phyloP scores from a whole-genome alignment of 2,113 vertebrate genomes.

The Caranx melampygus region DNA sequence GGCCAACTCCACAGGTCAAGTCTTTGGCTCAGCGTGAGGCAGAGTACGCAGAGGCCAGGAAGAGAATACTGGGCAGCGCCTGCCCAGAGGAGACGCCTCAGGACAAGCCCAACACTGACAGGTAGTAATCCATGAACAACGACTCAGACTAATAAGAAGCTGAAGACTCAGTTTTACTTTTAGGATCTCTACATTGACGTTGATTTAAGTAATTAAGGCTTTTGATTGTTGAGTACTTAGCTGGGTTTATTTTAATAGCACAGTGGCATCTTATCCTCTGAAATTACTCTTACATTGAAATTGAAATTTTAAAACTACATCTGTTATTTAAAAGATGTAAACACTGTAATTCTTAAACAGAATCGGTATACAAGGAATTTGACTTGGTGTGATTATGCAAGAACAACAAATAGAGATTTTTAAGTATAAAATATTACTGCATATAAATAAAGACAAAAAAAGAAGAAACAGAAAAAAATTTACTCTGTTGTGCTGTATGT shows the following conservation, averaged over 20 bases:
- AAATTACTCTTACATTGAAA: no score
- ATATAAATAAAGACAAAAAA: no score
- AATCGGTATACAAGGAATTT: no score
- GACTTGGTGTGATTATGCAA: no score
- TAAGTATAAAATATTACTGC: no score
- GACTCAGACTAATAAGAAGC: background rate
- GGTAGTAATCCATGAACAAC: conserved; percentile 78
- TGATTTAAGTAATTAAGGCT: background rate
- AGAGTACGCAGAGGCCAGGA: conserved; percentile 95
- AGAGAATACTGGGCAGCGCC: conserved; percentile 95
- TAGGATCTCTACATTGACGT: background rate
- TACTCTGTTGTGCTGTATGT: no score
- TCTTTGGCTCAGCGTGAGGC: conserved; percentile 96
- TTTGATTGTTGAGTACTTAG: background rate
- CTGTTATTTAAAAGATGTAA: no score
- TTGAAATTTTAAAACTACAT: no score
- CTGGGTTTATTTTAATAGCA: background rate
- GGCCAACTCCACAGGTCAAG: conserved; percentile 91
- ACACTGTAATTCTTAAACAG: no score
- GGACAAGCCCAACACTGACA: conserved; percentile 89
- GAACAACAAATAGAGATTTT: no score
- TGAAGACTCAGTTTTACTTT: background rate
- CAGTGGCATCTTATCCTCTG: no score
- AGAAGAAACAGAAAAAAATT: no score
- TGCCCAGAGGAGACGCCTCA: conserved; percentile 94